Percentiles rank a stretch among this genome's conserved stretches.
These are phyloP conservation scores for Cossypha dichroa DNA, from an alignment of 2,797 vertebrate species.

Conservation along the genomic window DNA sequence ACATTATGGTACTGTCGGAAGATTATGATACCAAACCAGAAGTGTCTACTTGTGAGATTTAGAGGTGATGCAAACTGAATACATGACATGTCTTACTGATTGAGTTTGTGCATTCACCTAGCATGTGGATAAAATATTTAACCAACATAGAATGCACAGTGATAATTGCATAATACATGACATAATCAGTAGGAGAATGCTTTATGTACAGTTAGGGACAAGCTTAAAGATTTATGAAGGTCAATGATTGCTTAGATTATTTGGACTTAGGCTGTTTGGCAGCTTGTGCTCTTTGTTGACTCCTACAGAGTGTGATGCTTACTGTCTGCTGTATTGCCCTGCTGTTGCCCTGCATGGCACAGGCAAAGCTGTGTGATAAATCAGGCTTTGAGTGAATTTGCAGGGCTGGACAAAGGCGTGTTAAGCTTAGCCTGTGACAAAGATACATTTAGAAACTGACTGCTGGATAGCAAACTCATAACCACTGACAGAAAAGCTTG, in stretches of 20 bases:
- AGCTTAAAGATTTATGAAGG: neutral
- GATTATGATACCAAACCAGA: neutral
- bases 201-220: neutral
- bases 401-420: neutral
- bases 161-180: neutral
- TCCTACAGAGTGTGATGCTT: neutral
- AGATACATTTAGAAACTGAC: neutral
- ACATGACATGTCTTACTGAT: neutral
- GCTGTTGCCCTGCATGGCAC: neutral
- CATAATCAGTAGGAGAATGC: neutral
- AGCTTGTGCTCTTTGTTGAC: neutral
- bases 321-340: neutral
- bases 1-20: neutral
- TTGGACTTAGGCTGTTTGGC: neutral
- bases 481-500: neutral
- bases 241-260: neutral
- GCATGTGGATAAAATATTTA: neutral
- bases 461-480: neutral
- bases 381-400: neutral
- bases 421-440: neutral
- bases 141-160: neutral
- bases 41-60: neutral
- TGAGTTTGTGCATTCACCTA: neutral
- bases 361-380: neutral
- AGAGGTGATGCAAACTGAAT: neutral